Evolutionary conservation across 2,113 vertebrate genomes (phyloP), one percentile per base, ranked within the genome.

Genomic region (Phrynocephalus versicolor): DNA sequence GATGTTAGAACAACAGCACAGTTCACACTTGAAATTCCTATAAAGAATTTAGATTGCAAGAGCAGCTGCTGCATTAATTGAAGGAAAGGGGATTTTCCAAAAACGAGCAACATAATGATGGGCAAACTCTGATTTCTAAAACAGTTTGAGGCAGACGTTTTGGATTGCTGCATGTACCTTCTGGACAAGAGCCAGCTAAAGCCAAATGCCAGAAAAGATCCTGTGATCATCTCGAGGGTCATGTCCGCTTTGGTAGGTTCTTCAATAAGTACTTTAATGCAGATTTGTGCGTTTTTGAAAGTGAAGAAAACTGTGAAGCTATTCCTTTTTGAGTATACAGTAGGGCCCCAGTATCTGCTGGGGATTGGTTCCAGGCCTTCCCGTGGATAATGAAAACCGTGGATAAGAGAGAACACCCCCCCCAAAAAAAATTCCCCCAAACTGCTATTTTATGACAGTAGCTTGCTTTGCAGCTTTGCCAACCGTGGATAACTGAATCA

Each of bases 221-320:
- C 96, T 0, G 83, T 90, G 14, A 0, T 10, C 33, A 91, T 96
- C 82, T 84, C 93, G 85, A 94, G 95, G 77, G 85, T 80, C 74
- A 94, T 95, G 89, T 95, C 93, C 85, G 95, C 94, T 58, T 90
- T 95, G 94, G 95, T 96, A 93, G 0, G 89, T 87, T 16, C 85
- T 55, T 15, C 0, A 37, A 81, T 51, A 70, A 84, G 35, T 15
- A 8, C 12, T 85, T 88, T 62, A 45, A 12, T 21, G 0, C 27
- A 88, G 21, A 64, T 27, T 14, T 8, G 76, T 70, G 69, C 35
- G 23, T 45, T 85, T 30, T 45, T 41, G 70, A 39, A 10, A 9
- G 30, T n/a, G 23, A n/a, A 45, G n/a, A 65, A 67, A 77, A 25
- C 25, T 16, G 8, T 86, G 25, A 64, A 15, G 0, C 1, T 60